Conservation (phyloP, 2,113 vertebrate genomes). For the Poeciliopsis occidentalis region DNA sequence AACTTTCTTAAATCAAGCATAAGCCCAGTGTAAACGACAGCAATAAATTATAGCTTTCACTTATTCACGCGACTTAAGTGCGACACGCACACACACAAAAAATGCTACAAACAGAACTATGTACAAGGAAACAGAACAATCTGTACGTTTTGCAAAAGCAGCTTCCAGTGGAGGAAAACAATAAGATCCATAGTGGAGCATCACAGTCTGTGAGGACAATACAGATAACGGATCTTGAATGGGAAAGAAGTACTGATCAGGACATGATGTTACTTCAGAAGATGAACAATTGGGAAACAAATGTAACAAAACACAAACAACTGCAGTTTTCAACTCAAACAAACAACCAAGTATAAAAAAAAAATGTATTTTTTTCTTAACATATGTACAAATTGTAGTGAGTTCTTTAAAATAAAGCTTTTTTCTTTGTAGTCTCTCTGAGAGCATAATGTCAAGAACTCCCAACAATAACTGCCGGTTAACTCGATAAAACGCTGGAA, state of each 20-base stretch:
- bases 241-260: constrained; percentile 83
- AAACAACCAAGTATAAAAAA: neutral
- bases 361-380: constrained; percentile 62
- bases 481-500: constrained; percentile 96
- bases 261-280: constrained; percentile 39
- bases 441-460: constrained; percentile 30
- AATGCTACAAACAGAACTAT: constrained; percentile 65
- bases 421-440: constrained; percentile 29
- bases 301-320: constrained; percentile 70
- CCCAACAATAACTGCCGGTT: constrained; percentile 65
- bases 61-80: constrained; percentile 73
- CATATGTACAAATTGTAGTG: constrained; percentile 83
- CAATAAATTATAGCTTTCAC: constrained; percentile 79
- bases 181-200: constrained; percentile 1
- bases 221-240: constrained; percentile 27
- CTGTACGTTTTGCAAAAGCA: constrained; percentile 67
- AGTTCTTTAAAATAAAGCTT: constrained; percentile 62
- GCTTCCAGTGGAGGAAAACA: constrained; percentile 32
- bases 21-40: constrained; percentile 72
- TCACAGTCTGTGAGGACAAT: constrained; percentile 19
- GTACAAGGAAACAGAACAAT: constrained; percentile 66
- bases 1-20: constrained; percentile 49
- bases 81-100: constrained; percentile 57
- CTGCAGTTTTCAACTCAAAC: constrained; percentile 69
- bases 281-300: constrained; percentile 7